Evolutionary conservation across 2,113 vertebrate species (phyloP).

Genomic region (Bubo blakistoni): DNA sequence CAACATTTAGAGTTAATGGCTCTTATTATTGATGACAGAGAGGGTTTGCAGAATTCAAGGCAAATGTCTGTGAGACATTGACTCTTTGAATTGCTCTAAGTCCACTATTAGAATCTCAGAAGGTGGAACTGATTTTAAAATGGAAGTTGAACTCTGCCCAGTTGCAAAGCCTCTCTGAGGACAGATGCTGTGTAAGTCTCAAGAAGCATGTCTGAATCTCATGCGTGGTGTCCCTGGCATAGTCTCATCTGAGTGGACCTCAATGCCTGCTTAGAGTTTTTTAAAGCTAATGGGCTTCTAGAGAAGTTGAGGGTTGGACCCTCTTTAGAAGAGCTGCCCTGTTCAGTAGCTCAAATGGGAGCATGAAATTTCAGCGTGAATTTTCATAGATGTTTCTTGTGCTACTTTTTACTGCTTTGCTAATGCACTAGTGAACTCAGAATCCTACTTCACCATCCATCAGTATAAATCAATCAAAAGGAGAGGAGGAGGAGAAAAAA

Average conservation of each 20-base stretch:
- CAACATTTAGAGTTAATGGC: neutral
- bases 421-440: neutral
- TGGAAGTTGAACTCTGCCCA: neutral
- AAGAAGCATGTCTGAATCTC: neutral
- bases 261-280: neutral
- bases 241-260: neutral
- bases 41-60: neutral
- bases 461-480: conserved; percentile 18
- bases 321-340: neutral
- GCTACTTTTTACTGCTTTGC: neutral
- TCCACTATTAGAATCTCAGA: neutral
- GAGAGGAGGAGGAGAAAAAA: neutral
- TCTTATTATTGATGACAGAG: neutral
- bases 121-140: neutral
- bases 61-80: neutral
- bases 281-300: neutral
- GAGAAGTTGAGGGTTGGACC: neutral
- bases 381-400: neutral
- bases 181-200: neutral
- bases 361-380: neutral
- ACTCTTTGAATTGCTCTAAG: neutral
- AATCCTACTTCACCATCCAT: neutral
- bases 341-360: neutral
- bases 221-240: neutral
- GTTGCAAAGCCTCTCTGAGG: neutral